phyloP scores from a whole-genome alignment of 2,888 invertebrate species.

The Deladenus siricidicola region DNA sequence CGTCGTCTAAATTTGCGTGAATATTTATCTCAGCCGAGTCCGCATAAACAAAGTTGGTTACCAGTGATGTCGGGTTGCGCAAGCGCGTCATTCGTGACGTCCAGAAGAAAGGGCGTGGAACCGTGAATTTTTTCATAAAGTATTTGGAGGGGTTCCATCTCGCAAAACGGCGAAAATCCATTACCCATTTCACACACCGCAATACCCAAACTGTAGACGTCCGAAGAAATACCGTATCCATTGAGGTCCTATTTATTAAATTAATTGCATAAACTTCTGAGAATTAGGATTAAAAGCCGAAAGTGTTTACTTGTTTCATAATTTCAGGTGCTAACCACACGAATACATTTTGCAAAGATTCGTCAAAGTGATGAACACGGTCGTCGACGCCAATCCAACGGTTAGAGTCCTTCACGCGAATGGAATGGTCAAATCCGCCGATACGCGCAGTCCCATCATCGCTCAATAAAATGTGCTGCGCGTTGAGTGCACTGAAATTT shows the following conservation, averaged over 20 bases:
- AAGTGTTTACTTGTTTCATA: constrained; percentile 64
- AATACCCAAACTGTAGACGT: constrained; percentile 83
- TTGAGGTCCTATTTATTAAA: constrained; percentile 60
- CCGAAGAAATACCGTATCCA: constrained; percentile 76
- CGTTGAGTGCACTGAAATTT: constrained; percentile 67
- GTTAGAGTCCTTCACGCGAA: constrained; percentile 13
- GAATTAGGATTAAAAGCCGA: background rate
- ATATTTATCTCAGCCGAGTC: too few species aligned
- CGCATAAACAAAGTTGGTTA: too few species aligned
- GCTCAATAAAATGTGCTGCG: constrained; percentile 70
- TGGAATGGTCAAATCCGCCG: constrained; percentile 7
- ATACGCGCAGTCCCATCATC: constrained; percentile 15
- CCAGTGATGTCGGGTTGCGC: too few species aligned
- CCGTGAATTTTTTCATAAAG: constrained; percentile 79
- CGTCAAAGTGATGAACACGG: constrained; percentile 62
- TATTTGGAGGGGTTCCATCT: constrained; percentile 79
- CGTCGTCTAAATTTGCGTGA: too few species aligned
- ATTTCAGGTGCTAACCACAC: constrained; percentile 88
- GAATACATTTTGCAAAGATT: constrained; percentile 65
- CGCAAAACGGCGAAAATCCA: constrained; percentile 65
- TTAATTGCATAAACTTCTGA: background rate
- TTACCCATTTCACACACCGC: constrained; percentile 79
- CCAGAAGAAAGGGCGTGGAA: constrained; percentile 67
- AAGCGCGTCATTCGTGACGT: constrained; percentile 58
- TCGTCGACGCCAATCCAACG: constrained; percentile 9